Base-by-base conservation (phyloP, 2,113 vertebrate genomes). In the Vidua chalybeata region DNA sequence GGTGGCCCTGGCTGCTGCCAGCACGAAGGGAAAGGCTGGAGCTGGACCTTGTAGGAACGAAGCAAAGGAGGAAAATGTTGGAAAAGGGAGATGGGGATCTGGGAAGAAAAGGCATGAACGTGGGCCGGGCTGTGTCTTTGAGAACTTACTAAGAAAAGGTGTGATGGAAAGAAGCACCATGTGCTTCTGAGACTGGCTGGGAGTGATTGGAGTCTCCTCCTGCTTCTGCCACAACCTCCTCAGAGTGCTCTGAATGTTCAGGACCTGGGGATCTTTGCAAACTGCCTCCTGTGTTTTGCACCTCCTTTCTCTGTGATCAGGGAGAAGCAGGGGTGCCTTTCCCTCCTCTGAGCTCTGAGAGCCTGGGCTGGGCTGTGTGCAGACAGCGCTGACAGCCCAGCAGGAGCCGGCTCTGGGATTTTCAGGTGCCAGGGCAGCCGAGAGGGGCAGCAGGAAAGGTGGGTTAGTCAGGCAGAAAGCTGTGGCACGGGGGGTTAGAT, bases 381-480 rank as follows among this genome's bases (percentile, higher is more conserved):
- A 6, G 17, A 0, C 51, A 13, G 52, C 1, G 58, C 45, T 41
- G 48, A 8, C 0, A 17, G 58, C 31, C 62, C 90, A 61, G 78
- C 74, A n/a, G 45, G 66, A 46, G 63, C 31, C 35, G 43, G 41
- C n/a, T 86, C 52, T 63, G 54, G 54, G 81, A 4, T 43, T 20
- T 31, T 11, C 16, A 58, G 67, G 62, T 23, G 84, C 66, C 56
- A 90, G 93, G 61, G 79, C 51, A 87, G 95, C 46, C 24, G 10
- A 62, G 85, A 78, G 69, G 61, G 63, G 48, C 84, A 88, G 94
- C 94, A 95, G 85, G 33, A 64, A 1, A 51, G 49, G 30, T 8
- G 85, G 76, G 89, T 96, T 96, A 96, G 93, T 62, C n/a, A 89
- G 92, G 83, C 75, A 61, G 88, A 20, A 93, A 94, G 92, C 91